A percentile compares a stretch with the other conserved stretches of the same genome.
These are phyloP conservation scores for Drosophila vallismaia DNA, from an alignment of 2,888 invertebrate species.

Conservation along the genomic window DNA sequence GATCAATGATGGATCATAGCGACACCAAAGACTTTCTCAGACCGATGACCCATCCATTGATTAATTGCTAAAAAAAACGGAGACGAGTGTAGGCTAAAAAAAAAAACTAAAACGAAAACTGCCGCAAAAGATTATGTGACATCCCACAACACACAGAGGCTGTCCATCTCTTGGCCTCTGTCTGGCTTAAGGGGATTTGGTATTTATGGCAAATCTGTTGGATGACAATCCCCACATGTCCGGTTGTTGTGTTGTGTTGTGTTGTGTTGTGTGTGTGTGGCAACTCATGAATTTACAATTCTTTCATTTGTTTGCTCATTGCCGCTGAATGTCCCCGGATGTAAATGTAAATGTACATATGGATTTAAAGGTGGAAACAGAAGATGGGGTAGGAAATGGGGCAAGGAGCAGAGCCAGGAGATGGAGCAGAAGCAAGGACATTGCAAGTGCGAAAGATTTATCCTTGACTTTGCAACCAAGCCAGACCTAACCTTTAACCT, in stretches of 20 bases:
- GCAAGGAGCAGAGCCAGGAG: too few species aligned
- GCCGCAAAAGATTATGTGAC: constrained; percentile 8
- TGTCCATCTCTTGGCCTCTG: too few species aligned
- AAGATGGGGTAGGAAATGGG: too few species aligned
- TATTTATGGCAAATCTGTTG: constrained; percentile 22
- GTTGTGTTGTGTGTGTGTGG: neutral
- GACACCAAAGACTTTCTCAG: constrained; percentile 36
- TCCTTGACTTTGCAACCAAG: too few species aligned
- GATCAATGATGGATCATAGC: constrained; percentile 17
- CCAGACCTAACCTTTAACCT: too few species aligned
- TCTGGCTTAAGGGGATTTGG: neutral
- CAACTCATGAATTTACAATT: constrained; percentile 22
- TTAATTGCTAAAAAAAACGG: constrained; percentile 16
- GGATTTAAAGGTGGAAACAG: neutral
- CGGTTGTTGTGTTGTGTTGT: neutral
- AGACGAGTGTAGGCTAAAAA: neutral
- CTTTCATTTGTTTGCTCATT: constrained; percentile 31
- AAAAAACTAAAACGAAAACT: constrained; percentile 4
- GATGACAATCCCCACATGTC: constrained; percentile 12
- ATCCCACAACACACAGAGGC: constrained; percentile 10
- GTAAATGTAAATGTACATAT: constrained; percentile 70
- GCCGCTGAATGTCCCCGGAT: constrained; percentile 40
- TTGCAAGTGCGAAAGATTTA: too few species aligned
- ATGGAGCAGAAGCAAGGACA: too few species aligned
- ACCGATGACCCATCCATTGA: constrained; percentile 35